A percentile compares a stretch with the other conserved stretches of the same genome.
phyloP scores from a whole-genome alignment of 2,113 vertebrate genomes.

The Macrotis lagotis region DNA sequence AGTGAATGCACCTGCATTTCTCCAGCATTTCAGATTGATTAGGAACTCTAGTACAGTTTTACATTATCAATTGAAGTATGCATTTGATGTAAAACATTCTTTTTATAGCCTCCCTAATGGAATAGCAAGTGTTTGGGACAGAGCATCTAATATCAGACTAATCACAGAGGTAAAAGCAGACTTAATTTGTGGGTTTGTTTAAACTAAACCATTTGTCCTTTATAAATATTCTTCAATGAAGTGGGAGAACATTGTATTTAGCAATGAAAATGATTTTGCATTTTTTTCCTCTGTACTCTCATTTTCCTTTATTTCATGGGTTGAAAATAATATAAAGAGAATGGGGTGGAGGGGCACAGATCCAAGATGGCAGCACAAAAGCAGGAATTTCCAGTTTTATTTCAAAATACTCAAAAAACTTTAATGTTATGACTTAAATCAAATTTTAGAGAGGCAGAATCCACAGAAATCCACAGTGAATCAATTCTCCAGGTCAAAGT shows the following conservation, averaged over 20 bases:
- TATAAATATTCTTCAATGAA: slow-evolving; percentile 35
- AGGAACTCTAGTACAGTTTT: slow-evolving; percentile 6
- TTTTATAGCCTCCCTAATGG: slow-evolving; percentile 41
- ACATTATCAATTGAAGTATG: not conserved
- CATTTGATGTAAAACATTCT: not conserved
- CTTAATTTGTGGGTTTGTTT: slow-evolving; percentile 48
- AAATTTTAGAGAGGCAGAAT: too few relatives aligned
- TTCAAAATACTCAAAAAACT: too few relatives aligned
- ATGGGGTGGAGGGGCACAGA: too few relatives aligned
- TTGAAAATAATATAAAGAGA: not conserved
- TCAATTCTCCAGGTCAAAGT: too few relatives aligned
- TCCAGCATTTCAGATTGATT: slow-evolving; percentile 14
- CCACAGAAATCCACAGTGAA: too few relatives aligned
- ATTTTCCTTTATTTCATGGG: not conserved
- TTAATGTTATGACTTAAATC: too few relatives aligned
- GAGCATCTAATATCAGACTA: slow-evolving; percentile 56
- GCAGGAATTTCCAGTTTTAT: too few relatives aligned
- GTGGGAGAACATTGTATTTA: slow-evolving; percentile 67
- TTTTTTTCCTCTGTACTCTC: slow-evolving; percentile 62
- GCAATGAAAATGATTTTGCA: slow-evolving; percentile 56
- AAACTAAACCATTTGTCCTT: slow-evolving; percentile 67
- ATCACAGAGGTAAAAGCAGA: slow-evolving; percentile 54
- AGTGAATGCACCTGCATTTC: not conserved
- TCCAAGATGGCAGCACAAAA: too few relatives aligned
- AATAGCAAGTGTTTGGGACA: slow-evolving; percentile 46